Evolutionary conservation across 2,797 vertebrate species (phyloP).

Genomic region (Avahi laniger): DNA sequence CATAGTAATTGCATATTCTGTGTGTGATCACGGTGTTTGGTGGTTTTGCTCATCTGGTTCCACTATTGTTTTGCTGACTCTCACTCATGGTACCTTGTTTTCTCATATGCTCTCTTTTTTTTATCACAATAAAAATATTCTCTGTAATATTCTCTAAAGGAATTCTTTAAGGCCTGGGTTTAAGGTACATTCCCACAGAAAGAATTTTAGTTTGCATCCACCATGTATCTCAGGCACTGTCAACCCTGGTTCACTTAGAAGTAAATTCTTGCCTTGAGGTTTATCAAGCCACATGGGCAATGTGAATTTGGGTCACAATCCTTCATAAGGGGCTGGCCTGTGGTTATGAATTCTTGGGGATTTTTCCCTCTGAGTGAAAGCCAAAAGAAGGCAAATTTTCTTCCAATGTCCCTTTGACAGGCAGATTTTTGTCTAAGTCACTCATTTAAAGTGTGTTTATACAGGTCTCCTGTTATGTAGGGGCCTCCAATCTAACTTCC

Average conservation of each 20-base stretch:
- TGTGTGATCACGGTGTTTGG: background rate
- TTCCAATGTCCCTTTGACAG: background rate
- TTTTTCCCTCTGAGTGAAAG: background rate
- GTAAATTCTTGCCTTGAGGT: background rate
- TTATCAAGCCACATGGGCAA: background rate
- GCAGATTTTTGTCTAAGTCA: background rate
- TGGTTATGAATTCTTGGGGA: background rate
- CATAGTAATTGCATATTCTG: background rate
- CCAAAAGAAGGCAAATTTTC: background rate
- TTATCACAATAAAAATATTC: too few species aligned
- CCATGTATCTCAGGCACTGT: background rate
- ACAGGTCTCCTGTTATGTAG: background rate
- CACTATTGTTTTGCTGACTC: background rate
- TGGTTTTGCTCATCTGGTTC: background rate
- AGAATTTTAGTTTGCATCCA: slow-evolving; percentile 19
- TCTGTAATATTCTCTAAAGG: background rate
- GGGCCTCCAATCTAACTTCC: background rate
- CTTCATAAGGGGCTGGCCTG: background rate
- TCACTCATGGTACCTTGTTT: background rate
- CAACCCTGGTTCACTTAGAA: background rate
- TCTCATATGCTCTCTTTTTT: background rate
- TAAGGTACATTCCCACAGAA: background rate
- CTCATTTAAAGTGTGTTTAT: background rate
- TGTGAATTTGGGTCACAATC: background rate
- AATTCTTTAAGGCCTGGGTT: background rate